Percentiles rank a stretch among this genome's conserved stretches.
Conservation (phyloP, 2,797 vertebrate species). For the Brachyrhaphis roseni region DNA sequence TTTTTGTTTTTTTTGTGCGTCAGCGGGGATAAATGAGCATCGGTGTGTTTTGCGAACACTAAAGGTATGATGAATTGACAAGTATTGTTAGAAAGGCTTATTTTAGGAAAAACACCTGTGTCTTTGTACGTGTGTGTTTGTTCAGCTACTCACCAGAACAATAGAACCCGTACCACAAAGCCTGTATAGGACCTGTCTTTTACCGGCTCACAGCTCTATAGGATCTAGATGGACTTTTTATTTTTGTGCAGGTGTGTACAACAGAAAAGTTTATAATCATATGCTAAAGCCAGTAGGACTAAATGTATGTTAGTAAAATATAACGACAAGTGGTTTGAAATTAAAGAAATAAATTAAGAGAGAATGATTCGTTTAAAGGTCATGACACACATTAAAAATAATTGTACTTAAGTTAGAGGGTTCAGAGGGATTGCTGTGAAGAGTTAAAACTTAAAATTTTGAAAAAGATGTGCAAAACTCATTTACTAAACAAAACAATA, state of each 20-base stretch:
- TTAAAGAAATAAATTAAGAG: no score
- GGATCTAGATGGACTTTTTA: slow-evolving; percentile 4
- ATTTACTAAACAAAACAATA: no score
- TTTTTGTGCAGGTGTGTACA: not conserved
- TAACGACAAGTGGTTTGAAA: no score
- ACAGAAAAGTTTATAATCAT: not conserved
- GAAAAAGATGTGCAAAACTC: no score
- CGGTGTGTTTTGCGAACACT: slow-evolving; percentile 23
- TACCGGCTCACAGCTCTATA: slow-evolving; percentile 4
- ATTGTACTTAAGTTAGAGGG: no score
- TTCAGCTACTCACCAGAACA: slow-evolving; percentile 29
- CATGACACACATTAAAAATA: no score
- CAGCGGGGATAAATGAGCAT: slow-evolving; percentile 30
- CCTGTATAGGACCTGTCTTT: slow-evolving; percentile 14
- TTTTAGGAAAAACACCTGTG: slow-evolving; percentile 46
- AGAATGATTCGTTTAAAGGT: no score
- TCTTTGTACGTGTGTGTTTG: slow-evolving; percentile 37
- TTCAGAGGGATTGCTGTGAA: no score
- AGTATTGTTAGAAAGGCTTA: slow-evolving; percentile 36
- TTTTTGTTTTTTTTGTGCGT: slow-evolving; percentile 14
- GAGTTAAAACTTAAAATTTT: no score
- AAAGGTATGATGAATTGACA: slow-evolving; percentile 37
- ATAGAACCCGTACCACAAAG: slow-evolving; percentile 23
- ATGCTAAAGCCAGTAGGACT: not conserved
- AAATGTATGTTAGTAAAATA: not conserved